Conservation (phyloP, 1,140 invertebrate species). For the Diachasmimorpha longicaudata region DNA sequence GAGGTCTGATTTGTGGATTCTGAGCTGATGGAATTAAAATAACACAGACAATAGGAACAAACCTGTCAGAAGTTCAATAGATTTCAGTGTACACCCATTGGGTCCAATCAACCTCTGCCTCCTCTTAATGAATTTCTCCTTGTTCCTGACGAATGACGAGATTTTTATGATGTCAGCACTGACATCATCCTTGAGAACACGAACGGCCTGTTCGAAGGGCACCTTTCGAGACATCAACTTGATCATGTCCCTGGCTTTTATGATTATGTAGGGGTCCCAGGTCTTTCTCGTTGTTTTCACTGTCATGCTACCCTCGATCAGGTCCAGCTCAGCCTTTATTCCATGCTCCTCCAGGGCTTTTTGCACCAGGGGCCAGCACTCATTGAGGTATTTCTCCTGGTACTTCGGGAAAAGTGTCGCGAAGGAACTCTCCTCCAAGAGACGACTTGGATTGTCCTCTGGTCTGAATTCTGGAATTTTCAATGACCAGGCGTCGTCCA, state of each 20-base stretch:
- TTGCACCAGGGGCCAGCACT: constrained; percentile 95
- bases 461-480: constrained; percentile 90
- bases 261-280: constrained; percentile 97
- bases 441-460: constrained; percentile 88
- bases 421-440: constrained; percentile 79
- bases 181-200: constrained; percentile 87
- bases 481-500: constrained; percentile 87
- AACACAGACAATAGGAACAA: background rate
- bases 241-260: constrained; percentile 96
- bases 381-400: constrained; percentile 93
- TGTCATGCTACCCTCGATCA: constrained; percentile 94
- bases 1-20: no score
- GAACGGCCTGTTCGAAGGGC: constrained; percentile 92
- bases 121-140: constrained; percentile 95
- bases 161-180: constrained; percentile 98
- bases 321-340: constrained; percentile 91
- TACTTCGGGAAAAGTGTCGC: constrained; percentile 89
- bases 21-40: no score
- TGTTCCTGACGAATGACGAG: constrained; percentile 86
- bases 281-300: constrained; percentile 96
- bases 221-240: constrained; percentile 95
- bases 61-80: constrained; percentile 94
- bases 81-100: constrained; percentile 96
- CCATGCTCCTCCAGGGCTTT: constrained; percentile 80
- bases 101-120: constrained; percentile 94